A percentile compares a stretch with the other conserved stretches of the same genome.
Evolutionary conservation across 2,888 invertebrate species (phyloP).

Genomic region (Rutpela maculata): DNA sequence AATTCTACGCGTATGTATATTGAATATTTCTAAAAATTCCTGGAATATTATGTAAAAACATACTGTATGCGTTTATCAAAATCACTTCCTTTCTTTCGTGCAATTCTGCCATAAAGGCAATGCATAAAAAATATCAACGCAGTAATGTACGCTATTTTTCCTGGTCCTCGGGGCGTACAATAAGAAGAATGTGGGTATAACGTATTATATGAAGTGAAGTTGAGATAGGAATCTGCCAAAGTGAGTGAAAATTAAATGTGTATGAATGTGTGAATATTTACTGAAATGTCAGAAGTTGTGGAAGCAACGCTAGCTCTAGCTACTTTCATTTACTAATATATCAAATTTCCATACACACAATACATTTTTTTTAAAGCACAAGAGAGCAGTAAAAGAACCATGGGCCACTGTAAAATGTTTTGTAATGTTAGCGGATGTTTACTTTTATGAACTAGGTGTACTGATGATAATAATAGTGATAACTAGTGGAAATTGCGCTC

Average conservation of each 20-base stretch:
- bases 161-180: neutral
- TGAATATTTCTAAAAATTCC: too few relatives aligned
- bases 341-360: too few relatives aligned
- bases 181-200: neutral
- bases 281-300: neutral
- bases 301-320: neutral
- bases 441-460: too few relatives aligned
- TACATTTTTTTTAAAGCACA: too few relatives aligned
- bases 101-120: neutral
- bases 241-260: neutral
- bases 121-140: slow-evolving; percentile 2
- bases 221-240: neutral
- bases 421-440: too few relatives aligned
- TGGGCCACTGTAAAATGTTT: too few relatives aligned
- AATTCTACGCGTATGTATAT: too few relatives aligned
- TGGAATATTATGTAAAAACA: neutral
- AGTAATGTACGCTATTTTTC: slow-evolving; percentile 14
- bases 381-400: too few relatives aligned
- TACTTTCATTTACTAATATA: too few relatives aligned
- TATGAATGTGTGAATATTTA: neutral
- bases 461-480: too few relatives aligned
- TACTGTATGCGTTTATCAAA: neutral
- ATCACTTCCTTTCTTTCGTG: neutral
- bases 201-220: neutral
- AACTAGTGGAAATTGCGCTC: too few relatives aligned